These are phyloP conservation scores for Gavialis gangeticus DNA, from an alignment of 2,113 vertebrate species.

Conservation along the genomic window DNA sequence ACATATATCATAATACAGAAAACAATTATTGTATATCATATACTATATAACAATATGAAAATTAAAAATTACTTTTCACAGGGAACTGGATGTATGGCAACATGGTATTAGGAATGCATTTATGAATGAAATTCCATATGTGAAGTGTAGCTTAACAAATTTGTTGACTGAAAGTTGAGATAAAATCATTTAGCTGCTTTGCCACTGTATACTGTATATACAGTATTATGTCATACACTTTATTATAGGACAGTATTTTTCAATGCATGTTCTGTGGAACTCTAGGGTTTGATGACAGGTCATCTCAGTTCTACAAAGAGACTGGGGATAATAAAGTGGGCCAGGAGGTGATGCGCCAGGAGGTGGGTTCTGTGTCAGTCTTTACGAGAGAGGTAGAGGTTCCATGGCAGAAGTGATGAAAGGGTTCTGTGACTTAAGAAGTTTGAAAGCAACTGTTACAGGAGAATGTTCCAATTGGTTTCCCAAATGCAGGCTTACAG, in stretches of 20 bases:
- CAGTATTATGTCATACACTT: not conserved
- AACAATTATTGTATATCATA: not conserved
- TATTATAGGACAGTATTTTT: slow-evolving; percentile 28
- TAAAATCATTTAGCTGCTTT: not conserved
- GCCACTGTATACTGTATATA: no score
- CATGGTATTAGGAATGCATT: not conserved
- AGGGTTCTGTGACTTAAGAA: no score
- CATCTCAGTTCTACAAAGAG: no score
- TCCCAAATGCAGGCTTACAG: no score
- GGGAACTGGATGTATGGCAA: not conserved
- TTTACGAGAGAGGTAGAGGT: no score
- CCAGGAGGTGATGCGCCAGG: no score
- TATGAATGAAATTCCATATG: slow-evolving; percentile 41
- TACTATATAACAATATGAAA: not conserved
- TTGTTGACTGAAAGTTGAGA: slow-evolving; percentile 61
- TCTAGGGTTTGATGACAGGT: not conserved
- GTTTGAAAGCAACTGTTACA: not conserved
- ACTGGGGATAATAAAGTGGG: no score
- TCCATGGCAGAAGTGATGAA: no score
- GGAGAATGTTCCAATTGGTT: not conserved
- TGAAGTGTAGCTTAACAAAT: slow-evolving; percentile 70
- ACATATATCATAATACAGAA: not conserved
- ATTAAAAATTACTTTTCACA: not conserved
- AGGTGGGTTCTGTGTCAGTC: no score
- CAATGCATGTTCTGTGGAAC: not conserved